Evolutionary conservation across 2,113 vertebrate genomes (phyloP).

Genomic region (Origma solitaria): DNA sequence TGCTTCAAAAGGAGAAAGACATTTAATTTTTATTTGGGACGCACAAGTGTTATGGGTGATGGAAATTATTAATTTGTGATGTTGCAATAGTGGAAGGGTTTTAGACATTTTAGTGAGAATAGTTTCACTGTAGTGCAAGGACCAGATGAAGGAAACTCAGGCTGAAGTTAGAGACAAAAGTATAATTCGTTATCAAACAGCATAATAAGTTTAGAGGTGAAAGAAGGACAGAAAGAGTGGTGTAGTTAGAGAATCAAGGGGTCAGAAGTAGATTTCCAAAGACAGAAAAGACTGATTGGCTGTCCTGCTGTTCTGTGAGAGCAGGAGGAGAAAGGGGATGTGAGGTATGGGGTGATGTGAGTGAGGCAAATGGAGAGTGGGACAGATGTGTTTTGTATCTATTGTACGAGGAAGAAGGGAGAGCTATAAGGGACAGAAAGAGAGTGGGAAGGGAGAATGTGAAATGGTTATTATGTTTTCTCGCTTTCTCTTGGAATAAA

Average conservation of each 20-base stretch:
- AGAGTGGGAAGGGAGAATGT: constrained; percentile 20
- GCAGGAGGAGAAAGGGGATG: neutral
- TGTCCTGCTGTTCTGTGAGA: neutral
- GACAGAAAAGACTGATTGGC: neutral
- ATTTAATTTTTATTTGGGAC: neutral
- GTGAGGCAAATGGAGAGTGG: neutral
- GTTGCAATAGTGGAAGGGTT: neutral
- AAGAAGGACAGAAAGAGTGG: neutral
- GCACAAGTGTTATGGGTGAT: neutral
- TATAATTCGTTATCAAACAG: neutral
- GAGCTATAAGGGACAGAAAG: neutral
- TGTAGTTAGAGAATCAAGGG: neutral
- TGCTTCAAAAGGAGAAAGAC: neutral
- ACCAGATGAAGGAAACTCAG: neutral
- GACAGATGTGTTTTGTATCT: neutral
- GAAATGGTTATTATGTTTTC: constrained; percentile 40
- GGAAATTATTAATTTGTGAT: neutral
- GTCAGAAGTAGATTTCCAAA: neutral
- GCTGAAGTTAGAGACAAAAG: neutral
- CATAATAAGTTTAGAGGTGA: neutral
- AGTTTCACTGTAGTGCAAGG: neutral
- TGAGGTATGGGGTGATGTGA: neutral
- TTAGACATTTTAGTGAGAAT: neutral
- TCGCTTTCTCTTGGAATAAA: constrained; percentile 34
- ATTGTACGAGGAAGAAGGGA: neutral